Percentiles rank a stretch among this genome's conserved stretches.
phyloP scores from a whole-genome alignment of 2,113 vertebrate species.

The Cyanoliseus patagonus region DNA sequence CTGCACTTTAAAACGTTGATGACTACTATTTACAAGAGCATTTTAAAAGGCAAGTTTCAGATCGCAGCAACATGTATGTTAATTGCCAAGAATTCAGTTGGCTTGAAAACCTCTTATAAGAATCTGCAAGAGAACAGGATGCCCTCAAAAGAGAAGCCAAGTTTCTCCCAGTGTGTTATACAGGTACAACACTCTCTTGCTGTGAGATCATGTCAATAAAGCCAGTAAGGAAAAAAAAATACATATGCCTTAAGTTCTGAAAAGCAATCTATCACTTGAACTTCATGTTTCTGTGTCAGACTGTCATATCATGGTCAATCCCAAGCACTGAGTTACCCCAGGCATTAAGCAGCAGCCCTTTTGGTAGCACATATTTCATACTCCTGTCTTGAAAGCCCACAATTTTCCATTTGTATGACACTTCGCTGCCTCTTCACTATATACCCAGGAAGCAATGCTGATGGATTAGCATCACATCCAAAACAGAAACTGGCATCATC shows the following conservation, averaged over 20 bases:
- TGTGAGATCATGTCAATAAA: not conserved
- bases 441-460: not conserved
- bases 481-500: constrained; percentile 6
- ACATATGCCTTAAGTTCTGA: not conserved
- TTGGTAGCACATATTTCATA: not conserved
- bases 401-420: not conserved
- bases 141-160: not conserved
- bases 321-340: not conserved
- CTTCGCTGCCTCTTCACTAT: constrained; percentile 31
- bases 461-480: constrained; percentile 9
- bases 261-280: not conserved
- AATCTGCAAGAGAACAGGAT: not conserved
- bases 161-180: not conserved
- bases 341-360: not conserved
- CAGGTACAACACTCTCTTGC: not conserved
- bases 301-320: not conserved
- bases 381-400: not conserved
- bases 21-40: not conserved
- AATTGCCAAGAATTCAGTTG: not conserved
- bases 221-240: not conserved
- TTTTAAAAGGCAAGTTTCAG: not conserved
- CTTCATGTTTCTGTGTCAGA: not conserved
- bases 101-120: not conserved
- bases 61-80: not conserved
- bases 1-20: not conserved